Evolutionary conservation across 1,140 invertebrate species (phyloP).

Genomic region (Drosophila lini): DNA sequence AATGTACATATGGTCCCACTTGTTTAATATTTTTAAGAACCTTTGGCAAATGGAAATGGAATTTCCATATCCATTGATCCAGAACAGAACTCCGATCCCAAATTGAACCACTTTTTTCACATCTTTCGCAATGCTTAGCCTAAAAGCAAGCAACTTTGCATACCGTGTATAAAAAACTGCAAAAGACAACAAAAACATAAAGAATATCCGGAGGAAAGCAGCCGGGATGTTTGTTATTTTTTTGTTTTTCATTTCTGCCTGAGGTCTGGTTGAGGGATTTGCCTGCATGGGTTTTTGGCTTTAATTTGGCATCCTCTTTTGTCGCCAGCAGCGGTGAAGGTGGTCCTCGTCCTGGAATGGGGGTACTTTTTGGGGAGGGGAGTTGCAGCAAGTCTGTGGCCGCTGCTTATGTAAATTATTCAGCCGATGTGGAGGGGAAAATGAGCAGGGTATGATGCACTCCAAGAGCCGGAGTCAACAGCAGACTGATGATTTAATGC

Average conservation of each 20-base stretch:
- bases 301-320: conserved; percentile 73
- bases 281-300: conserved; percentile 76
- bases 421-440: conserved; percentile 47
- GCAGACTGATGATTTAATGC: conserved; percentile 82
- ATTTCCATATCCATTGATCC: neutral
- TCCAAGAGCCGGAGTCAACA: conserved; percentile 50
- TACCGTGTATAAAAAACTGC: conserved; percentile 27
- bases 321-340: conserved; percentile 34
- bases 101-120: neutral
- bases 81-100: neutral
- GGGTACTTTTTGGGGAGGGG: neutral
- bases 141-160: conserved; percentile 1
- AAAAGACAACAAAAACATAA: conserved; percentile 25
- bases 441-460: conserved; percentile 31
- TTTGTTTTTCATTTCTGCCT: conserved; percentile 41
- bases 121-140: neutral
- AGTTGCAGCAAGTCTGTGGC: conserved; percentile 65
- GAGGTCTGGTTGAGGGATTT: conserved; percentile 73
- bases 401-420: conserved; percentile 83
- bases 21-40: no score
- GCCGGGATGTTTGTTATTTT: conserved; percentile 42
- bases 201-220: conserved; percentile 27
- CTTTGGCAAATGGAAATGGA: neutral
- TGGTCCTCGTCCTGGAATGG: conserved; percentile 2
- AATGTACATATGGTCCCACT: neutral